These are phyloP conservation scores for Nematostella vectensis DNA, from an alignment of 92 coral and sea anemone species.

Conservation along the genomic window DNA sequence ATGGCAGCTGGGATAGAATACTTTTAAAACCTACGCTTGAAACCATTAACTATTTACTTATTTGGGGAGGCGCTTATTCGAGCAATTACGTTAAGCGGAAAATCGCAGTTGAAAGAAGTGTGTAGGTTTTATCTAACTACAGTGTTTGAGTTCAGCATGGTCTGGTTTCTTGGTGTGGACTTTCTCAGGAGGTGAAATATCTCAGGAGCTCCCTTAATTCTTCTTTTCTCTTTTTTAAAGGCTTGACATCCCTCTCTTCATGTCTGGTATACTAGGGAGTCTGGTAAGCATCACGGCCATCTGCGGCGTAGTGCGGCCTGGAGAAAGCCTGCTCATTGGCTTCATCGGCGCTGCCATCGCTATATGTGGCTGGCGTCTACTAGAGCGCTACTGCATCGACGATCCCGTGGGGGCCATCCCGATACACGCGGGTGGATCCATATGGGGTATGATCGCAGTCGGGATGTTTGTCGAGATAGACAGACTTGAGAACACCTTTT, in stretches of 20 bases:
- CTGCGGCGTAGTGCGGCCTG: conserved; percentile 89
- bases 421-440: conserved; percentile 78
- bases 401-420: conserved; percentile 84
- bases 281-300: conserved; percentile 92
- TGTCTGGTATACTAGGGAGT: conserved; percentile 81
- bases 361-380: conserved; percentile 63
- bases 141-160: too few relatives aligned
- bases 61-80: too few relatives aligned
- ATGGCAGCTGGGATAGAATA: too few relatives aligned
- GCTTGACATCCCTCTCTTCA: conserved; percentile 67
- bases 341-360: conserved; percentile 69
- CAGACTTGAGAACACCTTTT: conserved; percentile 53
- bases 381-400: conserved; percentile 55
- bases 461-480: conserved; percentile 82
- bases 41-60: too few relatives aligned
- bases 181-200: too few relatives aligned
- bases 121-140: too few relatives aligned
- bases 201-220: too few relatives aligned
- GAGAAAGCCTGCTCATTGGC: conserved; percentile 78
- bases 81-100: too few relatives aligned
- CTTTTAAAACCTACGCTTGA: too few relatives aligned
- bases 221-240: too few relatives aligned
- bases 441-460: conserved; percentile 84
- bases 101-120: too few relatives aligned
- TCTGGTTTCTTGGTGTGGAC: too few relatives aligned